Evolutionary conservation across 1,140 invertebrate species (phyloP).

Genomic region (Dolichoris vasculosae): DNA sequence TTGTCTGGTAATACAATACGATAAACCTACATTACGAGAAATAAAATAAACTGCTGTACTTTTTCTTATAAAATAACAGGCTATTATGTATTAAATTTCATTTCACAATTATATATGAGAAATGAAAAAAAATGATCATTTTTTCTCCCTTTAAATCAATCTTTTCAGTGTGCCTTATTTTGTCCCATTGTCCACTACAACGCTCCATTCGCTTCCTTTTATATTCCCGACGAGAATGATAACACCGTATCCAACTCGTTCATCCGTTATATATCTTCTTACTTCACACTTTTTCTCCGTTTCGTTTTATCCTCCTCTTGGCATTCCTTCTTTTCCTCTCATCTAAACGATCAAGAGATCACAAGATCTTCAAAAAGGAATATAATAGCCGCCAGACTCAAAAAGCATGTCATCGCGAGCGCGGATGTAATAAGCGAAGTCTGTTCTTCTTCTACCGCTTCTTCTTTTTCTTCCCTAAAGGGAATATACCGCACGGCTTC

Average conservation of each 20-base stretch:
- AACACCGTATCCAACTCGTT: not conserved
- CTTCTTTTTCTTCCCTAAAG: not conserved
- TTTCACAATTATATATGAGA: not conserved
- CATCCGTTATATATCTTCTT: conserved; percentile 6
- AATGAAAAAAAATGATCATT: not conserved
- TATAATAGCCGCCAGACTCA: not conserved
- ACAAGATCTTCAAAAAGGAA: not conserved
- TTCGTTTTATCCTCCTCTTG: not conserved
- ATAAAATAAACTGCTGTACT: not conserved
- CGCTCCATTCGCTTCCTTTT: conserved; percentile 22
- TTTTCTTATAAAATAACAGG: not conserved
- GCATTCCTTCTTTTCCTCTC: not conserved
- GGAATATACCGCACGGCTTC: not conserved
- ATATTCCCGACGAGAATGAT: conserved; percentile 30
- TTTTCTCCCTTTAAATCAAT: not conserved
- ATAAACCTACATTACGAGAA: not conserved
- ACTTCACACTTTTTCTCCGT: conserved; percentile 24
- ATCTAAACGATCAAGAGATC: conserved; percentile 42
- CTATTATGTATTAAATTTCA: conserved; percentile 12
- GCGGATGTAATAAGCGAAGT: not conserved
- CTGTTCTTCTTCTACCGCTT: not conserved
- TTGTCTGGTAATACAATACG: no score
- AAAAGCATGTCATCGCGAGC: not conserved
- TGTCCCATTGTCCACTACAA: not conserved
- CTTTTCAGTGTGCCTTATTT: conserved; percentile 9